phyloP scores from a whole-genome alignment of 2,888 invertebrate genomes.

The Mythimna vitellina region DNA sequence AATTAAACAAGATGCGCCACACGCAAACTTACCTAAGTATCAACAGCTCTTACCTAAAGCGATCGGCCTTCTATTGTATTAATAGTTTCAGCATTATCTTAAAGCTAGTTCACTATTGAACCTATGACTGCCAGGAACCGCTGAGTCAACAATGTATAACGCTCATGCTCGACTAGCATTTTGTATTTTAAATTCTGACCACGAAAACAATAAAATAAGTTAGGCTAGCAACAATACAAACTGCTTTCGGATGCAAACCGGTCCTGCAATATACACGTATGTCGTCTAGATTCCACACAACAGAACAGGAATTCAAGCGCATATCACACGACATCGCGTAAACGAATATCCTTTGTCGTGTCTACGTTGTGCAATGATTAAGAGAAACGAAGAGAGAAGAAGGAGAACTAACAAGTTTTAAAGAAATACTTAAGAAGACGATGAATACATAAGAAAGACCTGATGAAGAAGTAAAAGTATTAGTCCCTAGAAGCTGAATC shows the following conservation, averaged over 20 bases:
- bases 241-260: slow-evolving; percentile 6
- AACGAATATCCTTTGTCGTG: background rate
- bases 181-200: background rate
- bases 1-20: background rate
- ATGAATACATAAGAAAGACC: background rate
- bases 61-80: background rate
- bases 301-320: background rate
- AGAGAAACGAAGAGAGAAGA: background rate
- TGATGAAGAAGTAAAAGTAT: background rate
- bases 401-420: background rate
- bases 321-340: background rate
- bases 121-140: background rate
- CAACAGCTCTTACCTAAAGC: background rate
- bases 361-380: background rate
- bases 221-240: slow-evolving; percentile 11
- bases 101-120: background rate
- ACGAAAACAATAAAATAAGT: slow-evolving; percentile 3
- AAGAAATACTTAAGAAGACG: background rate
- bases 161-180: background rate
- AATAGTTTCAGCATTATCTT: background rate
- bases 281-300: slow-evolving; percentile 1
- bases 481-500: background rate
- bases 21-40: background rate
- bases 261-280: background rate
- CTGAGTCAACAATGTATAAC: background rate